phyloP scores from a whole-genome alignment of 1,140 invertebrate species.

The Drosophila ercepeae region DNA sequence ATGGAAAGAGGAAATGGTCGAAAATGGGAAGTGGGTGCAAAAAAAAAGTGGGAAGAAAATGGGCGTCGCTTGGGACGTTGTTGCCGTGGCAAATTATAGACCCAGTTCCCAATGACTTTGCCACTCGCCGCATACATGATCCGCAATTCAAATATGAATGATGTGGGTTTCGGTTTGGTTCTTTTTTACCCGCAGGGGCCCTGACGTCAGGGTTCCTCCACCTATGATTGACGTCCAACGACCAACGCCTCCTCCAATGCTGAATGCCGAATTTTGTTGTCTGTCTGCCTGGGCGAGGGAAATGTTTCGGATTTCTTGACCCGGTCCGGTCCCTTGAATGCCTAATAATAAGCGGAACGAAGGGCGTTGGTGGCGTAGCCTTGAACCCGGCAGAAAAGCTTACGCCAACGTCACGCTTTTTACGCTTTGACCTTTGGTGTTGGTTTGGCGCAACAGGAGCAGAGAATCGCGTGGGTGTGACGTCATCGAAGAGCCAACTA shows the following conservation, averaged over 20 bases:
- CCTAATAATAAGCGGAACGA: slow-evolving; percentile 47
- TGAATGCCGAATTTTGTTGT: no score
- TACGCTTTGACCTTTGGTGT: slow-evolving; percentile 49
- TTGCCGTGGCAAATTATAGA: slow-evolving; percentile 65
- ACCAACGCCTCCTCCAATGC: slow-evolving; percentile 21
- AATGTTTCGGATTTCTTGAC: slow-evolving; percentile 13
- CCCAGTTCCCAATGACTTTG: slow-evolving; percentile 32
- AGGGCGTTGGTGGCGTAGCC: slow-evolving; percentile 38
- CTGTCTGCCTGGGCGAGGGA: slow-evolving; percentile 3
- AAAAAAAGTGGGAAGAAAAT: slow-evolving; percentile 21
- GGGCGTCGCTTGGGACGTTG: slow-evolving; percentile 39
- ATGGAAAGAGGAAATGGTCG: slow-evolving; percentile 38
- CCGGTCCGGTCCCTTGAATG: neutral
- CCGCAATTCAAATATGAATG: slow-evolving; percentile 39
- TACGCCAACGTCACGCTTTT: slow-evolving; percentile 55
- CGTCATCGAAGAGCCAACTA: slow-evolving; percentile 44
- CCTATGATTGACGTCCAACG: slow-evolving; percentile 66
- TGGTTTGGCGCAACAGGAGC: slow-evolving; percentile 72
- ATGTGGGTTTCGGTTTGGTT: neutral
- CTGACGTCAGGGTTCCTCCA: slow-evolving; percentile 68
- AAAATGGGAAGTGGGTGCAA: slow-evolving; percentile 15
- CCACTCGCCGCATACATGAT: slow-evolving; percentile 38
- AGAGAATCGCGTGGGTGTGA: slow-evolving; percentile 45
- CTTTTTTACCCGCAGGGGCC: slow-evolving; percentile 6
- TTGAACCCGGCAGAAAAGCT: slow-evolving; percentile 59